phyloP scores from a whole-genome alignment of 1,140 invertebrate genomes.

The Rhagoletis pomonella region DNA sequence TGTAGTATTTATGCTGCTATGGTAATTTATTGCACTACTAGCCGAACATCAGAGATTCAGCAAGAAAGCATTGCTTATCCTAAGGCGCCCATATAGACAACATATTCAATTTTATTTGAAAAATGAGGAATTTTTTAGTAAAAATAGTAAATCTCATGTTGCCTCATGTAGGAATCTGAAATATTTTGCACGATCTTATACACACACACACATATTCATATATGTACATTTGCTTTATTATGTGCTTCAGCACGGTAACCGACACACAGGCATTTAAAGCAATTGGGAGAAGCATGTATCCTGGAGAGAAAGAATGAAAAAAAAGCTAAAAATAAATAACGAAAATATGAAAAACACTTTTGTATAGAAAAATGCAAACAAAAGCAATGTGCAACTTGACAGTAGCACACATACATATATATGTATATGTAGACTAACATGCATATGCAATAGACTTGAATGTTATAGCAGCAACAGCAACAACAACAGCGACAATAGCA shows the following conservation, averaged over 20 bases:
- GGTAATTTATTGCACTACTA: not conserved
- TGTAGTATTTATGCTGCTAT: not conserved
- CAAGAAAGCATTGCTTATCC: constrained; percentile 5
- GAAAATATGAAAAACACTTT: constrained; percentile 18
- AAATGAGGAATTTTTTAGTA: not conserved
- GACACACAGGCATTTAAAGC: not conserved
- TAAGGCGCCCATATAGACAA: not conserved
- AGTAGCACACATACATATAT: not conserved
- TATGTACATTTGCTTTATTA: not conserved
- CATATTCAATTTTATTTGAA: constrained; percentile 17
- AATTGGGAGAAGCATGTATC: not conserved
- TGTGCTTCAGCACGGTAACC: no score
- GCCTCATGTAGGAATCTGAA: not conserved
- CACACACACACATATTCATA: not conserved
- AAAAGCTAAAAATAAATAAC: not conserved
- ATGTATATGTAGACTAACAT: not conserved
- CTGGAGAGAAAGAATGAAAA: not conserved
- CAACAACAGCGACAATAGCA: not conserved
- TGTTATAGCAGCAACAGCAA: constrained; percentile 7
- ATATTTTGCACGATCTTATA: not conserved
- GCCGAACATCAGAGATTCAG: no score
- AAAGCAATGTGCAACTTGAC: constrained; percentile 12
- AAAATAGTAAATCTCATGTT: not conserved
- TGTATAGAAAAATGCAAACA: constrained; percentile 14
- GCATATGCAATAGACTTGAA: not conserved